These are phyloP conservation scores for Dolichallabes microphthalmus DNA, from an alignment of 2,113 vertebrate species.

Conservation along the genomic window DNA sequence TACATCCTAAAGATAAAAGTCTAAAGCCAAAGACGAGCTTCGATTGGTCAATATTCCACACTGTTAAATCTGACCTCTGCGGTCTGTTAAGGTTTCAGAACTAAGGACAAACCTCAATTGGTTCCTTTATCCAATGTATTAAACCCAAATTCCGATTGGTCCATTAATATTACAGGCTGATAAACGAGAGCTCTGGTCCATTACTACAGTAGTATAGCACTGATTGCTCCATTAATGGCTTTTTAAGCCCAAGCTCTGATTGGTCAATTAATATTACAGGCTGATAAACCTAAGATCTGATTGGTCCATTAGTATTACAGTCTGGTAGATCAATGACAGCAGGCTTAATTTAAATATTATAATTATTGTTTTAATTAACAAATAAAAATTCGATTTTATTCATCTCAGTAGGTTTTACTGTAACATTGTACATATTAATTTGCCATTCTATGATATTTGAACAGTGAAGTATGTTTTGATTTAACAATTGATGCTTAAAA, in stretches of 20 bases:
- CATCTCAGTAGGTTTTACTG: too few species aligned
- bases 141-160: background rate
- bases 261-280: too few species aligned
- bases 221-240: too few species aligned
- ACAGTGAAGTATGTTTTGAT: background rate
- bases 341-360: background rate
- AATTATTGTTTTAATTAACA: background rate
- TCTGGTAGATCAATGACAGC: background rate
- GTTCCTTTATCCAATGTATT: too few species aligned
- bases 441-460: too few species aligned
- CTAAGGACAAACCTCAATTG: too few species aligned
- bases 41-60: background rate
- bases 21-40: background rate
- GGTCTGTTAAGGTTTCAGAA: background rate
- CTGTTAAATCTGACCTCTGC: background rate
- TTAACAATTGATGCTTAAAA: background rate
- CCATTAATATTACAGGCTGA: too few species aligned
- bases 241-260: too few species aligned
- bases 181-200: too few species aligned
- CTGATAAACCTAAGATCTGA: background rate
- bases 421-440: too few species aligned
- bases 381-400: too few species aligned
- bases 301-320: background rate
- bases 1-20: background rate
- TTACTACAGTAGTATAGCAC: too few species aligned